These are phyloP conservation scores for Esox masquinongy DNA, from an alignment of 2,797 vertebrate genomes.

Conservation along the genomic window DNA sequence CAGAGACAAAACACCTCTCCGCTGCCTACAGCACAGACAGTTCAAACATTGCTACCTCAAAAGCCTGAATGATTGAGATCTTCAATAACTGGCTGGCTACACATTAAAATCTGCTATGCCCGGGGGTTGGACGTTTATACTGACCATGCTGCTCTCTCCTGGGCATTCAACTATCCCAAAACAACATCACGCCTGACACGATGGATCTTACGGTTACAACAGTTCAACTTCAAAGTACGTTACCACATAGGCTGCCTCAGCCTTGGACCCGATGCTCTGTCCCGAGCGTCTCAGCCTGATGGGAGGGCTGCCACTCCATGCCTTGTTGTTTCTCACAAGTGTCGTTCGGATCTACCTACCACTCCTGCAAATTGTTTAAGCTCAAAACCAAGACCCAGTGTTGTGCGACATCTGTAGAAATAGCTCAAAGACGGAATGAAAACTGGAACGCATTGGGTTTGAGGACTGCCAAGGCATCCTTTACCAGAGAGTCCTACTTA, in stretches of 20 bases:
- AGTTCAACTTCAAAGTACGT: background rate
- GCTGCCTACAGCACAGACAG: too few relatives aligned
- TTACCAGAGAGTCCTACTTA: background rate
- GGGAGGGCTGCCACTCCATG: background rate
- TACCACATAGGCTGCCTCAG: background rate
- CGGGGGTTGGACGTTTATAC: background rate
- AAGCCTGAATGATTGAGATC: too few relatives aligned
- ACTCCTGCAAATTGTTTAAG: background rate
- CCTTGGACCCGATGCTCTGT: background rate
- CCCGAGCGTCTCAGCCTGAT: constrained; percentile 1
- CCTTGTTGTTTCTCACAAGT: background rate
- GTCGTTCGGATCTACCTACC: too few relatives aligned
- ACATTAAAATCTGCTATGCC: too few relatives aligned
- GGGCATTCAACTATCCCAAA: background rate
- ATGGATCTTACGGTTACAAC: background rate
- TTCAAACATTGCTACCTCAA: too few relatives aligned
- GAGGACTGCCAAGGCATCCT: background rate
- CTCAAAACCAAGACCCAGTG: background rate
- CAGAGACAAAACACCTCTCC: too few relatives aligned
- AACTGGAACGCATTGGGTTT: background rate
- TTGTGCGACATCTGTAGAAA: background rate
- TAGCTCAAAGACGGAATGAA: background rate
- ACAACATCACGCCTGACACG: background rate
- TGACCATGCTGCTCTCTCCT: background rate
- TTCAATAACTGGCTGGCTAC: too few relatives aligned